Evolutionary conservation across 1,140 invertebrate species (phyloP).

Genomic region (Nephila pilipes): DNA sequence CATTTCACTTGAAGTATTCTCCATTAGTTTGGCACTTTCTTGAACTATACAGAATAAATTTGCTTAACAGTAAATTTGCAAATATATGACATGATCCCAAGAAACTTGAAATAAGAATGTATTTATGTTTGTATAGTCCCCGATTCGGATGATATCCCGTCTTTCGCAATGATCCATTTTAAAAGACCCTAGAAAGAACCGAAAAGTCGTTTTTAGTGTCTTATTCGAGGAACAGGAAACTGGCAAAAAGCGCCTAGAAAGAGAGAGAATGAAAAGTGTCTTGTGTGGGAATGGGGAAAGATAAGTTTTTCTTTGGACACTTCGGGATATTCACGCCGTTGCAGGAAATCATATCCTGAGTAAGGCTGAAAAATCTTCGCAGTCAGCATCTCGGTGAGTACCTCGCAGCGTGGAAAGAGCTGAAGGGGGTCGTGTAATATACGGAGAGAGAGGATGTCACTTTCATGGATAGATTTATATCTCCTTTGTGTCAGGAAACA

Average conservation of each 20-base stretch:
- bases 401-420: neutral
- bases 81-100: neutral
- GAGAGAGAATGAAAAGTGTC: slow-evolving; percentile 43
- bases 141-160: slow-evolving; percentile 41
- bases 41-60: too few species aligned
- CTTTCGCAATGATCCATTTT: slow-evolving; percentile 57
- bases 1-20: too few species aligned
- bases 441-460: neutral
- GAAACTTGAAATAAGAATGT: neutral
- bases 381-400: slow-evolving; percentile 38
- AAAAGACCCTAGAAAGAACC: slow-evolving; percentile 37
- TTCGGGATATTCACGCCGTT: slow-evolving; percentile 9
- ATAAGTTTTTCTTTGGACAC: slow-evolving; percentile 52
- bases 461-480: slow-evolving; percentile 2
- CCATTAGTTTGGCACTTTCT: too few species aligned
- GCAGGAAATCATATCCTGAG: slow-evolving; percentile 66
- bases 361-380: slow-evolving; percentile 60
- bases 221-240: slow-evolving; percentile 35
- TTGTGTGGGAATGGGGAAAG: neutral
- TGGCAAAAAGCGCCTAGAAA: slow-evolving; percentile 17
- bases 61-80: neutral
- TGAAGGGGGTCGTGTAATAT: neutral
- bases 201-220: slow-evolving; percentile 51
- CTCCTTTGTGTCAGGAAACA: neutral
- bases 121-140: neutral